These are phyloP conservation scores for Cataglyphis altisquamis DNA, from an alignment of 2,888 invertebrate species.

Conservation along the genomic window DNA sequence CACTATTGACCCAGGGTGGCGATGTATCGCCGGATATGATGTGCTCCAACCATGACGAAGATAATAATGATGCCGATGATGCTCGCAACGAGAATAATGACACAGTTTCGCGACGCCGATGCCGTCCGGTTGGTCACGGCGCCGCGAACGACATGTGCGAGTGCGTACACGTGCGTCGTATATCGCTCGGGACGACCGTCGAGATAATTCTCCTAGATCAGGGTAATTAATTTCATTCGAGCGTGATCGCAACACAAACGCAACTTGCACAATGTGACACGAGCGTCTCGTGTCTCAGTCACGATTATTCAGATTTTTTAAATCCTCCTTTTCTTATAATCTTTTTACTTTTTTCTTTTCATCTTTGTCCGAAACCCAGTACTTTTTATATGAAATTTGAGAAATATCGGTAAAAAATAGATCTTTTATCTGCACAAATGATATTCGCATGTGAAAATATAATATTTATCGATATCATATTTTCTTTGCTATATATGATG, in stretches of 20 bases:
- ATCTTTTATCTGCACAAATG: not conserved
- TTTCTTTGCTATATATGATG: not conserved
- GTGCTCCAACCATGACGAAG: conserved; percentile 85
- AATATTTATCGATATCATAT: not conserved
- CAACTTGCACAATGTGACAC: not conserved
- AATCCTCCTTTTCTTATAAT: not conserved
- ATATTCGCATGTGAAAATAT: not conserved
- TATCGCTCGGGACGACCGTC: conserved; percentile 90
- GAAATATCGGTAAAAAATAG: not conserved
- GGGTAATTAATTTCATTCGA: conserved; percentile 87
- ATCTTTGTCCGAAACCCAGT: not conserved
- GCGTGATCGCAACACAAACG: conserved; percentile 6
- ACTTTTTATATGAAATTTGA: too few relatives aligned
- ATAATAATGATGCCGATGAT: conserved; percentile 40
- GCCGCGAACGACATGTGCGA: conserved; percentile 86
- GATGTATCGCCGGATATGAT: conserved; percentile 88
- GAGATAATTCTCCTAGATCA: conserved; percentile 92
- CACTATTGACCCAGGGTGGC: conserved; percentile 91
- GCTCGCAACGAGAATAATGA: conserved; percentile 74
- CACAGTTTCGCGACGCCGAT: conserved; percentile 67
- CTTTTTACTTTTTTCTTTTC: not conserved
- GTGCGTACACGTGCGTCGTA: conserved; percentile 91
- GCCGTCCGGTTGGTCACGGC: conserved; percentile 78
- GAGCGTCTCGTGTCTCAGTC: not conserved
- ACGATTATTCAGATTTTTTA: not conserved